Evolutionary conservation across 1,140 invertebrate genomes (phyloP).

Genomic region (silkworm (Bombyx mori)): DNA sequence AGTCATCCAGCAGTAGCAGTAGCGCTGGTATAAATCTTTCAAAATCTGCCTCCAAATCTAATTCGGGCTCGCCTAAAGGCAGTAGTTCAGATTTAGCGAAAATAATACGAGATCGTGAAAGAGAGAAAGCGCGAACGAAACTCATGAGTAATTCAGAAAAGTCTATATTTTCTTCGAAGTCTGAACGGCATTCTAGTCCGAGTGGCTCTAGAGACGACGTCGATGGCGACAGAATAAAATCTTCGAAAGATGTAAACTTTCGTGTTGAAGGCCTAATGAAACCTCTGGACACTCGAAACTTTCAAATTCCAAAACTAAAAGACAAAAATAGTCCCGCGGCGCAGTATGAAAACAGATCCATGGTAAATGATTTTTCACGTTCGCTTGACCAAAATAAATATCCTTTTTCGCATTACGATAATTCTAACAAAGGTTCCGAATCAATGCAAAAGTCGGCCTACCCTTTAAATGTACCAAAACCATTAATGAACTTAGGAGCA

Average conservation of each 20-base stretch:
- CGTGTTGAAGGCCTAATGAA: slow-evolving; percentile 83
- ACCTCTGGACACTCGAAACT: slow-evolving; percentile 83
- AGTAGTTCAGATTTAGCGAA: slow-evolving; percentile 62
- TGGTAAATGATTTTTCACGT: slow-evolving; percentile 57
- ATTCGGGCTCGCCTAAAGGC: slow-evolving; percentile 66
- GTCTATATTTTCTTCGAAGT: slow-evolving; percentile 77
- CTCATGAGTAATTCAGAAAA: slow-evolving; percentile 74
- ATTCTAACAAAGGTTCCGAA: slow-evolving; percentile 40
- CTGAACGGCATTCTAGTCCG: slow-evolving; percentile 77
- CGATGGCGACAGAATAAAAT: slow-evolving; percentile 72
- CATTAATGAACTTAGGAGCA: slow-evolving; percentile 52
- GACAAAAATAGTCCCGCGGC: slow-evolving; percentile 56
- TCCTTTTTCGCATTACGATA: slow-evolving; percentile 54
- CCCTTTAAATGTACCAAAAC: slow-evolving; percentile 60
- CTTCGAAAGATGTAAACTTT: slow-evolving; percentile 71
- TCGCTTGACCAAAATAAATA: slow-evolving; percentile 55
- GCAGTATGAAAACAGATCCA: slow-evolving; percentile 56
- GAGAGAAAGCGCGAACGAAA: slow-evolving; percentile 61
- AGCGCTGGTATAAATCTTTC: slow-evolving; percentile 68
- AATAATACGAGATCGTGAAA: slow-evolving; percentile 58
- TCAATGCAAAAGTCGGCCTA: slow-evolving; percentile 51
- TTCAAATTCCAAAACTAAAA: slow-evolving; percentile 86
- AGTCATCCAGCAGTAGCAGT: slow-evolving; percentile 71
- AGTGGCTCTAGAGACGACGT: slow-evolving; percentile 74
- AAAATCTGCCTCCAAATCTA: slow-evolving; percentile 68